Conservation (phyloP, 53 echinoderm and acorn worm species). For the Temnopleurus reevesii region DNA sequence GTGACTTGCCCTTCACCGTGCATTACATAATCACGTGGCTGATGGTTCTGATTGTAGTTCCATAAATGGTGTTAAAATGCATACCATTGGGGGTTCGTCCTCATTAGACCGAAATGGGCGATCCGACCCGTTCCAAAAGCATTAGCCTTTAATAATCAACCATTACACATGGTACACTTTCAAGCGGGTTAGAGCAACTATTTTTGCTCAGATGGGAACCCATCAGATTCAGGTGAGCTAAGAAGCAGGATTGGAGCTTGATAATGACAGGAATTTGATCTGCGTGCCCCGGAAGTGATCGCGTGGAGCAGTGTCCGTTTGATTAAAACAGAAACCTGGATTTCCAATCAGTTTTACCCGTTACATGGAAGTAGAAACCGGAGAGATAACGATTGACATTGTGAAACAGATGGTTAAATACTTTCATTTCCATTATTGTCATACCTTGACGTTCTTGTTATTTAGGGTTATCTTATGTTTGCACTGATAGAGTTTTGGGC, state of each 20-base stretch:
- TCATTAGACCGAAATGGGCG: too few species aligned
- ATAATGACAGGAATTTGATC: conserved; percentile 6
- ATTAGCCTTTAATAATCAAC: too few species aligned
- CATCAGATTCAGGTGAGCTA: too few species aligned
- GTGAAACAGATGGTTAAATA: conserved; percentile 2
- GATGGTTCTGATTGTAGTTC: background rate
- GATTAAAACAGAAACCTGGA: background rate
- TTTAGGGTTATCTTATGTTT: background rate
- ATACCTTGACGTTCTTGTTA: background rate
- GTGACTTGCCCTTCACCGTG: background rate
- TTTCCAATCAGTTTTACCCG: background rate
- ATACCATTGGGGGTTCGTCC: background rate
- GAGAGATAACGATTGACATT: background rate
- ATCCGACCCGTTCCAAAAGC: too few species aligned
- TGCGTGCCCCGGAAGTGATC: conserved; percentile 36
- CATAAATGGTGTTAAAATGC: background rate
- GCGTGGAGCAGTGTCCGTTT: conserved; percentile 3
- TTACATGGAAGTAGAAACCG: conserved; percentile 12
- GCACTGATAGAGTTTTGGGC: background rate
- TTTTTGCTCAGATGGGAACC: too few species aligned
- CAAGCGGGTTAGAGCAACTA: too few species aligned
- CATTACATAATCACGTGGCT: background rate
- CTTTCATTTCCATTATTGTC: background rate
- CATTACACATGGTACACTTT: too few species aligned
- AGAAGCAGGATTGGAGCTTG: background rate